Evolutionary conservation across 2,113 vertebrate species (phyloP).

Genomic region (Cyanocitta stelleri): DNA sequence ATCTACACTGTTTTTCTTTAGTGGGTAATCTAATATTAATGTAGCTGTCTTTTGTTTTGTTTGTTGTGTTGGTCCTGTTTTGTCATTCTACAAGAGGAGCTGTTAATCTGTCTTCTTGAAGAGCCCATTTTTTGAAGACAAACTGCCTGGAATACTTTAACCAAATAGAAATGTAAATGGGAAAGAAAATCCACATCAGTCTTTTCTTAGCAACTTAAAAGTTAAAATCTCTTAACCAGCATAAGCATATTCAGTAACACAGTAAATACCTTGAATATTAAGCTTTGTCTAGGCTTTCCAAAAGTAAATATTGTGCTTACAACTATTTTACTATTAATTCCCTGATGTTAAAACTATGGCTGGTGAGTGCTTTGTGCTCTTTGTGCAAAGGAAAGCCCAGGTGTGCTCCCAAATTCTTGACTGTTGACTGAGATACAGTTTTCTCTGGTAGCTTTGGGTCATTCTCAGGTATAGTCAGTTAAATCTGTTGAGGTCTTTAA

Average conservation of each 20-base stretch:
- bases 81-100: background rate
- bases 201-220: background rate
- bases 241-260: background rate
- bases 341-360: background rate
- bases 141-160: background rate
- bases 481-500: background rate
- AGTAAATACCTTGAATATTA: background rate
- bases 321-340: background rate
- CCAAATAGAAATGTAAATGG: background rate
- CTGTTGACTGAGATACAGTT: background rate
- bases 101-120: background rate
- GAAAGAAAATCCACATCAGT: background rate
- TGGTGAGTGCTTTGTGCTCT: background rate
- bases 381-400: background rate
- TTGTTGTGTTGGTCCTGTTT: background rate
- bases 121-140: background rate
- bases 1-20: background rate
- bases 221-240: background rate
- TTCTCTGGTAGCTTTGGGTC: background rate
- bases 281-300: background rate
- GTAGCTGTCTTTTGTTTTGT: background rate
- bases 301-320: background rate
- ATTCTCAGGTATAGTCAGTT: background rate
- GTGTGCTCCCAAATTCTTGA: background rate
- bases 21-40: background rate